Base-by-base conservation (phyloP, 2,888 invertebrate genomes). In the Gerosis bhagava region DNA sequence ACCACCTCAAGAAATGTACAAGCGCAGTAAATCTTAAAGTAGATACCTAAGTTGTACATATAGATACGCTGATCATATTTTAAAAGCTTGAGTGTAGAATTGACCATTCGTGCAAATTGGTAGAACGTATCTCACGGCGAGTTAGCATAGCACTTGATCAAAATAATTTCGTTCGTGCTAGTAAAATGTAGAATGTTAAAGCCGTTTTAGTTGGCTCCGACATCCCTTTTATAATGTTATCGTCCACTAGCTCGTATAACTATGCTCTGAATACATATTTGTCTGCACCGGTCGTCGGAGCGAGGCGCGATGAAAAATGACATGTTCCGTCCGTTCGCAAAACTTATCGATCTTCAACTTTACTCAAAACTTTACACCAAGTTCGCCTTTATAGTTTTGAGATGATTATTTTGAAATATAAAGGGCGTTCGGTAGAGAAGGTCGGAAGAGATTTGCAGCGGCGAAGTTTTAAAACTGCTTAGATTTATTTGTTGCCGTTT, bases 401-500 rank as follows among this genome's bases (percentile, higher is more conserved):
- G 51, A 56, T 56, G 57, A 57, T 62, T 55, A 60, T 62, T 60
- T 57, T 56, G 57, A 60, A 54, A 59, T 59, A 54, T 52, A 54
- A 58, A 58, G 51, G 60, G 51, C 50, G 54, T 54, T 56, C 47
- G 24, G 13, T n/a, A 36, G 42, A 41, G 49, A 55, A 51, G 55
- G 59, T 51, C 45, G 52, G 37, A 50, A 50, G 62, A 66, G 63
- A 70, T 69, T 65, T 63, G 59, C 60, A 59, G 52, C 57, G 24
- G 52, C 45, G 50, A 65, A 66, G 68, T 65, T 72, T 64, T 60
- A 53, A 64, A 69, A 71, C 63, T 57, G 65, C 44, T 45, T 37
- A 49, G 65, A 71, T 73, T 68, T 70, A 68, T 72, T 67, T 70
- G 66, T 68, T 65, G 63, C 59, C 59, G 51, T 50, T n/a, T n/a